Base-by-base conservation (phyloP, 1,140 invertebrate species). In the Pseudoatta argentina region DNA sequence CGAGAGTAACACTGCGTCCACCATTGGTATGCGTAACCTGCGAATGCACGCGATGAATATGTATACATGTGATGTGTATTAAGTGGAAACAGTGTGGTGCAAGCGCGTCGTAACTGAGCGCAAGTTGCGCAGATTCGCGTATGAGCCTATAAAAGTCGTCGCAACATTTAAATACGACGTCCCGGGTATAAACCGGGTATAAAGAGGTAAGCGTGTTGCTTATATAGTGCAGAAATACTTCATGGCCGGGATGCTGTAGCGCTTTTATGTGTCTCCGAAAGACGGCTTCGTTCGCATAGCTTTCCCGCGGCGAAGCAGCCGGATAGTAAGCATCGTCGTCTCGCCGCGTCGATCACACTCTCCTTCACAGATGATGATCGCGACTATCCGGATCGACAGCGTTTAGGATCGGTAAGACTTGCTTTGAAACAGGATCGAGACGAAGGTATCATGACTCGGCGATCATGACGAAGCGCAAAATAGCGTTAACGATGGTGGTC, bases 61-160 rank as follows among this genome's bases (percentile, higher is more conserved):
- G 1, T 21, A 44, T 18, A 39, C 44, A 53, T 59, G 34, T 66
- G 75, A 12, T 82, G 24, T 55, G 71, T 16, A 27, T 86, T 64
- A 59, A 75, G 75, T 72, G 66, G 72, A 90, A 83, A 86, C n/a
- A 18, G 8, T 44, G 66, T 12, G 21, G 3, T 59, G 63, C 18
- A 12, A 39, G 73, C 77, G 51, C 75, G 53, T 87, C 86, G 85
- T 89, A 87, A 87, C 75, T 76, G 81, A 61, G 57, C 69, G n/a
- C 81, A 77, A 87, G 89, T 89, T 63, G 75, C 53, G 81, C 66
- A 24, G 64, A 89, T 89, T 87, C 79, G 59, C 81, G 64, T 77
- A 81, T 72, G 66, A 59, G 88, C 81, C 88, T 89, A 89, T 90
- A 90, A 90, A 90, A 89, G 81, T 89, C 89, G 57, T 77, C 53